Evolutionary conservation across 2,113 vertebrate genomes (phyloP).

Genomic region (Rhipidura dahli): DNA sequence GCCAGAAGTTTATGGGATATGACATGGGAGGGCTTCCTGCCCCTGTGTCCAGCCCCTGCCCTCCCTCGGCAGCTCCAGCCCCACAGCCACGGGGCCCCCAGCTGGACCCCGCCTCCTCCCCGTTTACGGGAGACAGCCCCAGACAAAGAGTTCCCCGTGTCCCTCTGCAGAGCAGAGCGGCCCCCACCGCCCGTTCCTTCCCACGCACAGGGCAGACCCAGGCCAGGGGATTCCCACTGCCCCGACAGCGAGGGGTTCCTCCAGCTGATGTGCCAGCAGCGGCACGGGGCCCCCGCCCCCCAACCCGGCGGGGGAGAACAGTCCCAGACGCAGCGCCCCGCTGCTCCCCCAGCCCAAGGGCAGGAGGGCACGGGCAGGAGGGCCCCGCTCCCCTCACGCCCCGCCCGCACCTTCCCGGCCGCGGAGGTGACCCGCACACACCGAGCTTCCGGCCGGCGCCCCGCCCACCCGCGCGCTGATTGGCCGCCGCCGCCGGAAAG

Average conservation of each 20-base stretch:
- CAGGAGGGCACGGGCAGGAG: rapidly evolving
- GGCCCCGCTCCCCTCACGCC: background rate
- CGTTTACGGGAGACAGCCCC: rapidly evolving
- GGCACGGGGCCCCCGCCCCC: rapidly evolving
- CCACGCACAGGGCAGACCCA: background rate
- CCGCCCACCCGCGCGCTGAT: background rate
- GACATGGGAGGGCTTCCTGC: rapidly evolving
- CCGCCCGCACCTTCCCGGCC: background rate
- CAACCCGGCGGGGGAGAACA: rapidly evolving
- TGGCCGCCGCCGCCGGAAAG: background rate
- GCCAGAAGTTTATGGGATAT: rapidly evolving
- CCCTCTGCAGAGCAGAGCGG: background rate
- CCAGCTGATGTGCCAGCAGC: background rate
- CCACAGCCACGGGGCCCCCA: rapidly evolving
- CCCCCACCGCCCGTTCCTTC: too few relatives aligned
- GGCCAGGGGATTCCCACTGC: background rate
- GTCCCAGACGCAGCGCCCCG: too few relatives aligned
- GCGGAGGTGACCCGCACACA: background rate
- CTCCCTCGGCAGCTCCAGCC: background rate
- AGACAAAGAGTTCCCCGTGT: too few relatives aligned
- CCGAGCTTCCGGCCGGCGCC: rapidly evolving
- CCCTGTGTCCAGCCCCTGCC: background rate
- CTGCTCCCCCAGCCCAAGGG: too few relatives aligned
- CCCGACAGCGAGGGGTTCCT: background rate
- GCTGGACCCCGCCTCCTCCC: background rate